Evolutionary conservation across 2,888 invertebrate genomes (phyloP).

Genomic region (Imbricaverruca yamaguchii): DNA sequence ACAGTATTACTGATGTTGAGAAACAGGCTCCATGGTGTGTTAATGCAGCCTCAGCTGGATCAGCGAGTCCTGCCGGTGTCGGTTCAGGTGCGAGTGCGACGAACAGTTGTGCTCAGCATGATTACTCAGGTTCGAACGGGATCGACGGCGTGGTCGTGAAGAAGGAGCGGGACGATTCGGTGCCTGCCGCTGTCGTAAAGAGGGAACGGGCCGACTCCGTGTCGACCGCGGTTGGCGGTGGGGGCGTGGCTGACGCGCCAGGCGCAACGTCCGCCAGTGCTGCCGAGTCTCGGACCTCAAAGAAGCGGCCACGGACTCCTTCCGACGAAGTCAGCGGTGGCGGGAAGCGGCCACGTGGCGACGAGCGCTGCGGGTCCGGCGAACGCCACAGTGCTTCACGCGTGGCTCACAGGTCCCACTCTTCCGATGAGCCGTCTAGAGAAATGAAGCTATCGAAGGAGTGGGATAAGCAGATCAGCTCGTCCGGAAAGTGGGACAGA

Average conservation of each 20-base stretch:
- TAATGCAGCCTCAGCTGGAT: no score
- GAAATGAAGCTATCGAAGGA: no score
- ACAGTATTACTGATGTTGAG: no score
- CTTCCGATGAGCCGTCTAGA: no score
- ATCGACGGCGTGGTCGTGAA: not conserved
- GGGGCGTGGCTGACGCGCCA: not conserved
- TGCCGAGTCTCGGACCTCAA: not conserved
- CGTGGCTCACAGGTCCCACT: no score
- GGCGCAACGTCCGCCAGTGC: not conserved
- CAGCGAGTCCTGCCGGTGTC: no score
- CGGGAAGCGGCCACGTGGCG: not conserved
- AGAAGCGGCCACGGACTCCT: not conserved
- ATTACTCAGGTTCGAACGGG: not conserved
- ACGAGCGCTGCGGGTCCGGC: no score
- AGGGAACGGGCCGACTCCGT: not conserved
- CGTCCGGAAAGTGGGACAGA: not conserved
- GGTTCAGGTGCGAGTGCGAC: no score
- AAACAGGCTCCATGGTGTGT: no score
- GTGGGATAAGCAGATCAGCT: no score
- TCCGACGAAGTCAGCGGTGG: not conserved
- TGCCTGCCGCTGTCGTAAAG: not conserved
- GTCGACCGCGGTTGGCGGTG: not conserved
- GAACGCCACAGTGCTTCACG: no score
- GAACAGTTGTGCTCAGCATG: no score
- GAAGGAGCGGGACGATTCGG: not conserved